Base-by-base conservation (phyloP, 2,888 invertebrate genomes). In the Hydrotaea diabolus region DNA sequence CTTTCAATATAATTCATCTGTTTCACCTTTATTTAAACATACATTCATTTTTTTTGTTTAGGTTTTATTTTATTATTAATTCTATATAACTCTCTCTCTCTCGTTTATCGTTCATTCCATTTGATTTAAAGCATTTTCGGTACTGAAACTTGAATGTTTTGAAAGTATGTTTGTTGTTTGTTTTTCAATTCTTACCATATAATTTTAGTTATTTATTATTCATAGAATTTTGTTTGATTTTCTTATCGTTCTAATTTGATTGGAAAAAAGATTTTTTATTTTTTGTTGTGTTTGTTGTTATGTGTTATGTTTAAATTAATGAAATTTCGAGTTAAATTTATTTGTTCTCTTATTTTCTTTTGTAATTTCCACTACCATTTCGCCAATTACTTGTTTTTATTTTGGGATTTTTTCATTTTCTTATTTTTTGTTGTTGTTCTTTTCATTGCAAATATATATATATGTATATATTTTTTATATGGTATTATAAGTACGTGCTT, bases 401-500 rank as follows among this genome's bases (percentile, higher is more conserved):
- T 66, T 69, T 82, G 46, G 62, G 53, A 55, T 64, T 81, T 55
- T 55, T 73, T 74, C 53, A 39, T 62, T 73, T 64, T 81, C 31
- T 43, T 55, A 78, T 64, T 77, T 55, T 19, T 62, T 69, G n/a
- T 31, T 62, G 57, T 77, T 83, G n/a, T n/a, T 74, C 13, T 57
- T 49, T 80, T 31, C 31, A 31, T 82, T 77, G 21, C 59, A 64
- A 55, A 55, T 77, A 71, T 77, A 59, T 77, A 71, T 77, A 23
- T 72, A 69, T 71, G n/a, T 53, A 74, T 71, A 57, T 83, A 79
- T 76, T 21, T 36, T 57, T 39, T 64, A 46, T 77, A 62, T 69
- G 49, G 55, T 66, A 69, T 76, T 85, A 83, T 85, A 80, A 81
- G 80, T 82, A 86, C 76, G 85, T 85, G 85, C 85, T 82, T 85